These are phyloP conservation scores for Halcyon senegalensis DNA, from an alignment of 2,113 vertebrate species.

Conservation along the genomic window DNA sequence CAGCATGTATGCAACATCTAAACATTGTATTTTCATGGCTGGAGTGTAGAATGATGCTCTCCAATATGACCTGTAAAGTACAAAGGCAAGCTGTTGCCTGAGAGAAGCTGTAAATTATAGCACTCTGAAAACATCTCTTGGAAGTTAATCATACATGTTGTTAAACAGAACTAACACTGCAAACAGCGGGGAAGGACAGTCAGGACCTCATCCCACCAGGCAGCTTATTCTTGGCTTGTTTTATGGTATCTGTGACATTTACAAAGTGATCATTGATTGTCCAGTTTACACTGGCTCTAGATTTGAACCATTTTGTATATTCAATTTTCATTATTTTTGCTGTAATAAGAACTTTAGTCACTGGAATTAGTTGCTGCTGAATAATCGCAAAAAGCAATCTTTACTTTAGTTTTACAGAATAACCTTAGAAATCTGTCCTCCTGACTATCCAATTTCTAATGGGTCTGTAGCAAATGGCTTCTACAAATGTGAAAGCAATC, in stretches of 20 bases:
- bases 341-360: background rate
- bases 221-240: background rate
- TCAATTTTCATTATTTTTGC: background rate
- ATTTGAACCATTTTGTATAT: background rate
- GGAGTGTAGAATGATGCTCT: background rate
- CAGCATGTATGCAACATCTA: background rate
- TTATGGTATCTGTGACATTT: too few species aligned
- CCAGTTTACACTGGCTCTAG: background rate
- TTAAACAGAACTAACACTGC: background rate
- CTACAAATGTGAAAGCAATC: background rate
- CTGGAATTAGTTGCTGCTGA: background rate
- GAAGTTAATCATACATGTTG: fast-evolving
- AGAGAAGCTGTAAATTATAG: background rate
- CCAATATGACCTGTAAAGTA: background rate
- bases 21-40: fast-evolving
- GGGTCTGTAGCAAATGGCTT: background rate
- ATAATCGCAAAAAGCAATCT: background rate
- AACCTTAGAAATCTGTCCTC: background rate
- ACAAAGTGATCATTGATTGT: too few species aligned
- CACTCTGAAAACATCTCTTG: background rate
- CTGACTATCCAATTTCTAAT: background rate
- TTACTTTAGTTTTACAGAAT: background rate
- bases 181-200: background rate
- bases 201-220: background rate
- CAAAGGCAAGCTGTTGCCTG: background rate